phyloP scores from a whole-genome alignment of 2,797 vertebrate genomes.

The Poeciliopsis infans region DNA sequence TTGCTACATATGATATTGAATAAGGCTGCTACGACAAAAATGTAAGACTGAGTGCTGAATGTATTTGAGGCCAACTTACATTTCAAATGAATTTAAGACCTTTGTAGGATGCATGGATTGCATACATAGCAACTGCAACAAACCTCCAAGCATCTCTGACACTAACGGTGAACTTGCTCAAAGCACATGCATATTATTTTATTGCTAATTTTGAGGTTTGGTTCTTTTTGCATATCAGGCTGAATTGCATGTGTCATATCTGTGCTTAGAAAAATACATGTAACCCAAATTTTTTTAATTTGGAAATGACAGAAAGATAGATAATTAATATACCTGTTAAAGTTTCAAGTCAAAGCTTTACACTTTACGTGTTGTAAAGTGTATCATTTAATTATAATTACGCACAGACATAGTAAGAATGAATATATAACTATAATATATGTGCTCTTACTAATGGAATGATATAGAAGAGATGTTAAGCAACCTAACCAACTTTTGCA shows the following conservation, averaged over 20 bases:
- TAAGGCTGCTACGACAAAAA: no score
- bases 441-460: not conserved
- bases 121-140: not conserved
- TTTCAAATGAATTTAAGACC: no score
- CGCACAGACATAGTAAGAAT: constrained; percentile 7
- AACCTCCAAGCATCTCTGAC: not conserved
- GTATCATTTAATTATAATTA: not conserved
- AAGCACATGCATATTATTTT: constrained; percentile 7
- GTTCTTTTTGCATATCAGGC: constrained; percentile 38
- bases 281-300: not conserved
- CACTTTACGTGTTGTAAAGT: not conserved
- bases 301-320: not conserved
- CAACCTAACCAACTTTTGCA: not conserved
- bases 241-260: constrained; percentile 43
- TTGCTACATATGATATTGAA: no score
- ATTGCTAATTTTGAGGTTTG: constrained; percentile 1
- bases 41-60: no score
- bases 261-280: constrained; percentile 23
- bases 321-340: constrained; percentile 4
- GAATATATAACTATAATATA: not conserved
- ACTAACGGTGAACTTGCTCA: not conserved
- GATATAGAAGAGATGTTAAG: not conserved
- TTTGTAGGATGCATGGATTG: not conserved
- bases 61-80: no score
- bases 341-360: constrained; percentile 24